A percentile compares a stretch with the other conserved stretches of the same genome.
Evolutionary conservation across 2,888 invertebrate genomes (phyloP).

Genomic region (Cephus pygmeus): DNA sequence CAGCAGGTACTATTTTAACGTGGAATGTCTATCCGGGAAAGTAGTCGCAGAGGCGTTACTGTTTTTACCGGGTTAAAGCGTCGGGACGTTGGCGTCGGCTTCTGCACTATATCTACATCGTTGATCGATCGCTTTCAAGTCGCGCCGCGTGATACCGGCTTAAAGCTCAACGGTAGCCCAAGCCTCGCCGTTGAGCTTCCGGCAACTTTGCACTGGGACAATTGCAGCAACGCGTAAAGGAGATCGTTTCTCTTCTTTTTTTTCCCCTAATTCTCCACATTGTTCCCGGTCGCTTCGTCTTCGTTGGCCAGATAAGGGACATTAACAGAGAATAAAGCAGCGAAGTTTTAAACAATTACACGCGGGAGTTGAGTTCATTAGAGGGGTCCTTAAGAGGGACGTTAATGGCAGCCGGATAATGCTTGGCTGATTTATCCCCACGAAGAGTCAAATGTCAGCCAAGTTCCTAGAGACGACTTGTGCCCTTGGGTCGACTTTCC

Average conservation of each 20-base stretch:
- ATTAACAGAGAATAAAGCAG: conserved; percentile 15
- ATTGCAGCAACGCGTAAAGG: conserved; percentile 1
- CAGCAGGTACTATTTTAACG: neutral
- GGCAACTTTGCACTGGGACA: neutral
- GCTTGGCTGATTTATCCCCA: neutral
- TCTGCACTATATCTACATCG: neutral
- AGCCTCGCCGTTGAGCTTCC: neutral
- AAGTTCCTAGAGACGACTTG: neutral
- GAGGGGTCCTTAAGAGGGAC: conserved; percentile 2
- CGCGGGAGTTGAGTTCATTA: conserved; percentile 22
- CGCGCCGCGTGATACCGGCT: neutral
- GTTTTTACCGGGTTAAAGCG: neutral
- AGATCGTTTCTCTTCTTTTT: neutral
- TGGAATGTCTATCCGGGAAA: neutral
- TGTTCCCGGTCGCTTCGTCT: neutral
- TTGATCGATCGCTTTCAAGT: neutral
- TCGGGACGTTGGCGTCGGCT: neutral
- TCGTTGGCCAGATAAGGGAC: conserved; percentile 13
- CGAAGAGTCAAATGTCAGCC: conserved; percentile 2
- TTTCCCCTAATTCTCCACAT: neutral
- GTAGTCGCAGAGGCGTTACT: neutral
- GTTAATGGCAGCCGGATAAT: conserved; percentile 5
- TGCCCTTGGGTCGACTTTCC: neutral
- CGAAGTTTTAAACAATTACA: conserved; percentile 24
- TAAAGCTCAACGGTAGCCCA: neutral